phyloP scores from a whole-genome alignment of 2,797 vertebrate species.

The Buceros bicornis region DNA sequence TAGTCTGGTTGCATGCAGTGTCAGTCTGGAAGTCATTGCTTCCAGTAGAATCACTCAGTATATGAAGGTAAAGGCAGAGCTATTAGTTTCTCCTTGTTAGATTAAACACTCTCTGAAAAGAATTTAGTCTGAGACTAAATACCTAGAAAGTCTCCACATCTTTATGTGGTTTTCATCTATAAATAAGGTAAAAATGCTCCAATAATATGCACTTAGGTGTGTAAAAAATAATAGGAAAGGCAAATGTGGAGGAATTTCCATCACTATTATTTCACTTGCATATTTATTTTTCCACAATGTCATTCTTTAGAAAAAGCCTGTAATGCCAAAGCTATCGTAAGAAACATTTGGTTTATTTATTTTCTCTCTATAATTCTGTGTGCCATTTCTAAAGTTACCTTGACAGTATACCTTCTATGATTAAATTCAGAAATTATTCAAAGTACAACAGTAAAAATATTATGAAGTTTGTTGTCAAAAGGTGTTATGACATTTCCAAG shows the following conservation, averaged over 20 bases:
- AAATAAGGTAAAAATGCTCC: not conserved
- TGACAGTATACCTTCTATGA: not conserved
- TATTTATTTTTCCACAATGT: not conserved
- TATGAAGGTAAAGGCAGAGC: not conserved
- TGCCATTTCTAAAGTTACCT: not conserved
- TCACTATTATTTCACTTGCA: not conserved
- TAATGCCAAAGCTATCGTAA: not conserved
- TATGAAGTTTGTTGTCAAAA: not conserved
- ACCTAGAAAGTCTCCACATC: not conserved
- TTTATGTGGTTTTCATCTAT: not conserved
- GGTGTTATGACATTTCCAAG: slow-evolving; percentile 2
- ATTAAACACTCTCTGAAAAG: not conserved
- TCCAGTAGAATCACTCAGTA: not conserved
- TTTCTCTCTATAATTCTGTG: not conserved
- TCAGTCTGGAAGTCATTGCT: not conserved
- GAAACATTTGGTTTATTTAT: not conserved
- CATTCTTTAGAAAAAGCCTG: not conserved
- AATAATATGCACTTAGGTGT: not conserved
- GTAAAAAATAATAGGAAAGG: not conserved
- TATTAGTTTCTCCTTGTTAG: not conserved
- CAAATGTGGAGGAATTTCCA: not conserved
- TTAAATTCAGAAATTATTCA: slow-evolving; percentile 12
- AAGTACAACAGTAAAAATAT: not conserved
- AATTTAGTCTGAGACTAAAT: not conserved
- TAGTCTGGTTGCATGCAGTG: not conserved